A percentile compares a stretch with the other conserved stretches of the same genome.
Evolutionary conservation across 2,888 invertebrate species (phyloP).

Genomic region (Venusia cambrica): DNA sequence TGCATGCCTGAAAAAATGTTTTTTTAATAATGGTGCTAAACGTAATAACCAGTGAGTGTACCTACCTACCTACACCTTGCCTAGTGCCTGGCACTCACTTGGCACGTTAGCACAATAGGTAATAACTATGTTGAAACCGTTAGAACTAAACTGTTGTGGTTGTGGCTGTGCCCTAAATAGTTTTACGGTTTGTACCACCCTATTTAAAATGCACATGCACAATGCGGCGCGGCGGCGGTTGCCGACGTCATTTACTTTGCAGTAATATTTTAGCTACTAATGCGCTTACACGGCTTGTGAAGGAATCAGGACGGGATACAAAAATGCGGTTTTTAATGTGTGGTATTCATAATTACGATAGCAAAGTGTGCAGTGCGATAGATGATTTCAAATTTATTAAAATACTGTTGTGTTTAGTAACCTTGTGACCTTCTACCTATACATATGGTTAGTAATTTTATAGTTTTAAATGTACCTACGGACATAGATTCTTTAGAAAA

Average conservation of each 20-base stretch:
- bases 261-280: constrained; percentile 77
- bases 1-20: too few relatives aligned
- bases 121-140: constrained; percentile 22
- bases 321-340: constrained; percentile 67
- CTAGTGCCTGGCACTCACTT: too few relatives aligned
- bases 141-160: constrained; percentile 29
- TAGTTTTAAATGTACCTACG: too few relatives aligned
- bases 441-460: constrained; percentile 52
- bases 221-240: constrained; percentile 76
- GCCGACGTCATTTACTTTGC: constrained; percentile 78
- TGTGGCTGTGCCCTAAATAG: constrained; percentile 57
- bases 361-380: constrained; percentile 39
- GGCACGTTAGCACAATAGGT: too few relatives aligned
- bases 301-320: constrained; percentile 59
- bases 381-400: constrained; percentile 25
- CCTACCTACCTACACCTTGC: too few relatives aligned
- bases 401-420: constrained; percentile 27
- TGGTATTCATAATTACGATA: constrained; percentile 52
- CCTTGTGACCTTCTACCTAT: constrained; percentile 13
- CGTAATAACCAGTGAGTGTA: too few relatives aligned
- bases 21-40: too few relatives aligned
- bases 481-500: too few relatives aligned
- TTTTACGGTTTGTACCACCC: constrained; percentile 62
- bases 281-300: constrained; percentile 71
- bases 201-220: constrained; percentile 75